phyloP scores from a whole-genome alignment of 2,113 vertebrate genomes.

The Girardinichthys multiradiatus region DNA sequence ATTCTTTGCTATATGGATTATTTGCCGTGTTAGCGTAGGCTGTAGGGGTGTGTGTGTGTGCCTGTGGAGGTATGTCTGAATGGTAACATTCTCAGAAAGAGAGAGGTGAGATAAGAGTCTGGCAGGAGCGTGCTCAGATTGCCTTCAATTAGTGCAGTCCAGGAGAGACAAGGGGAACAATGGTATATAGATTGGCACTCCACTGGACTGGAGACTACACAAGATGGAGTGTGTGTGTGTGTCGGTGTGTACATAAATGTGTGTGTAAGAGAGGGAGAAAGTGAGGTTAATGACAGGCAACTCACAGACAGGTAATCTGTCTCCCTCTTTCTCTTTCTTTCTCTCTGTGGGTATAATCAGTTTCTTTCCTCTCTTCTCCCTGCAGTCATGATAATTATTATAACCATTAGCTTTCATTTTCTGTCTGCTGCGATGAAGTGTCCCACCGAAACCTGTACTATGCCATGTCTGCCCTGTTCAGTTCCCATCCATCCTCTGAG shows the following conservation, averaged over 20 bases:
- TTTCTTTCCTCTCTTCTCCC: slow-evolving; percentile 62
- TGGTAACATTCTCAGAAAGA: slow-evolving; percentile 20
- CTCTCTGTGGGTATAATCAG: slow-evolving; percentile 64
- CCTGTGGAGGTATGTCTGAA: slow-evolving; percentile 4
- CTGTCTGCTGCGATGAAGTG: slow-evolving; percentile 38
- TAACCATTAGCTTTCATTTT: slow-evolving; percentile 67
- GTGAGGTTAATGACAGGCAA: slow-evolving; percentile 73
- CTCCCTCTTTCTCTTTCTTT: slow-evolving; percentile 31
- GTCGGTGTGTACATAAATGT: not conserved
- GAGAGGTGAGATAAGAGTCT: slow-evolving; percentile 51
- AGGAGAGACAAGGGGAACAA: slow-evolving; percentile 63
- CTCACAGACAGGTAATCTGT: slow-evolving; percentile 64
- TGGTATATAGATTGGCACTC: slow-evolving; percentile 72
- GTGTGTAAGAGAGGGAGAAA: slow-evolving; percentile 34
- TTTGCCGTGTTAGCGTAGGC: not conserved
- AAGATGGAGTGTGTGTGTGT: slow-evolving; percentile 48
- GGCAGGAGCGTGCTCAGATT: slow-evolving; percentile 58
- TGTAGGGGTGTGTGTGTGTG: not conserved
- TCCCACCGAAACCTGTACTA: slow-evolving; percentile 20
- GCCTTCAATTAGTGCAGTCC: slow-evolving; percentile 68
- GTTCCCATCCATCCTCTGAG: slow-evolving; percentile 15
- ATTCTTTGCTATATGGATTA: not conserved
- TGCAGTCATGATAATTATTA: slow-evolving; percentile 70
- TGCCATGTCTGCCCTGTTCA: slow-evolving; percentile 5
- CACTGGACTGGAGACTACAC: slow-evolving; percentile 55